phyloP scores from a whole-genome alignment of 2,888 invertebrate genomes.

The Aromia moschata region DNA sequence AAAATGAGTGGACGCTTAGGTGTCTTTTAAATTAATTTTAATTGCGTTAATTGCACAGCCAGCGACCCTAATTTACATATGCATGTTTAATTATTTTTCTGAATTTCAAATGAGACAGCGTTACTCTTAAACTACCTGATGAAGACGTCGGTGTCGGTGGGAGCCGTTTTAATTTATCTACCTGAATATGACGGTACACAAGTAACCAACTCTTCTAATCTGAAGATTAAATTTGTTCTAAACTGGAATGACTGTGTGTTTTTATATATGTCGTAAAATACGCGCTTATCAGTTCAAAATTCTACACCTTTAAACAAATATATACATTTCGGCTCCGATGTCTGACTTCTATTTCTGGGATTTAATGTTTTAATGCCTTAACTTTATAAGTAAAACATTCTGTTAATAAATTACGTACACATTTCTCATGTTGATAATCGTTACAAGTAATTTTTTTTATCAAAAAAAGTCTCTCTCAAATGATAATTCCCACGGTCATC shows the following conservation, averaged over 20 bases:
- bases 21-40: slow-evolving; percentile 41
- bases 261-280: slow-evolving; percentile 33
- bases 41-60: slow-evolving; percentile 47
- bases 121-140: slow-evolving; percentile 20
- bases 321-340: slow-evolving; percentile 3
- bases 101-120: slow-evolving; percentile 35
- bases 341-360: slow-evolving; percentile 10
- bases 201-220: slow-evolving; percentile 27
- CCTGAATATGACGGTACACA: slow-evolving; percentile 16
- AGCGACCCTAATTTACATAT: slow-evolving; percentile 45
- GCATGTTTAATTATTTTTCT: slow-evolving; percentile 44
- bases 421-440: slow-evolving; percentile 2
- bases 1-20: slow-evolving; percentile 9
- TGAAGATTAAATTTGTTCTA: slow-evolving; percentile 29
- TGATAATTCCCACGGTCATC: background rate
- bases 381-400: slow-evolving; percentile 12
- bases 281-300: slow-evolving; percentile 28
- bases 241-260: slow-evolving; percentile 27
- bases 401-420: slow-evolving; percentile 14
- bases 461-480: background rate
- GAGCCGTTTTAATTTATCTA: slow-evolving; percentile 18
- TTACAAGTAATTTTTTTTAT: slow-evolving; percentile 5
- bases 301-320: slow-evolving; percentile 16
- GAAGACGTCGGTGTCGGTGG: slow-evolving; percentile 12
- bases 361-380: slow-evolving; percentile 19